Percentiles rank a stretch among this genome's conserved stretches.
These are phyloP conservation scores for Larimichthys crocea DNA, from an alignment of 2,113 vertebrate species.

Conservation along the genomic window DNA sequence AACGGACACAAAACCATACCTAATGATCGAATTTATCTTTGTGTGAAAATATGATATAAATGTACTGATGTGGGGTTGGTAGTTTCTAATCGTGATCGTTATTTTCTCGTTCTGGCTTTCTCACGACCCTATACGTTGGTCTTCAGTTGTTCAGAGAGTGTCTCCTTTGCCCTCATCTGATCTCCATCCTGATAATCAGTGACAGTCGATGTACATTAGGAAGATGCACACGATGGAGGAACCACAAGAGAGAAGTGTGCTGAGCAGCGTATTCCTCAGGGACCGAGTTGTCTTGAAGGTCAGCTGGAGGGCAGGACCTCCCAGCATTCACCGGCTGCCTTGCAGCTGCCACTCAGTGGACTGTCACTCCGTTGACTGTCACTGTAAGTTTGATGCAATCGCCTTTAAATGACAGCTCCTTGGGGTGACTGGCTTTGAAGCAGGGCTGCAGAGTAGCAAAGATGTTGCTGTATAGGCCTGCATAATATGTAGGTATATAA, in stretches of 20 bases:
- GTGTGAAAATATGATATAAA: neutral
- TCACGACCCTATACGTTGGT: neutral
- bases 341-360: conserved; percentile 39
- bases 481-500: neutral
- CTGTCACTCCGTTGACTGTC: neutral
- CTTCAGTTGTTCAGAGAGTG: neutral
- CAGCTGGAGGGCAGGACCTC: conserved; percentile 49
- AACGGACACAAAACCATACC: neutral
- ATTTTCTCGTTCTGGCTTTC: neutral
- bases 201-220: neutral
- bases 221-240: conserved; percentile 7
- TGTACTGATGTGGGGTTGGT: neutral
- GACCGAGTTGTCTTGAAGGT: conserved; percentile 56
- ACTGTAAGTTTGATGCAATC: conserved; percentile 19
- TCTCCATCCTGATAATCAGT: conserved; percentile 3
- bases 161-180: neutral
- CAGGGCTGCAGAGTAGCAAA: neutral
- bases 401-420: conserved; percentile 45
- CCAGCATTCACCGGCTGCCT: conserved; percentile 7
- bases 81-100: neutral
- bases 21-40: neutral
- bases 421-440: conserved; percentile 7
- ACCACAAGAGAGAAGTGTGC: conserved; percentile 4
- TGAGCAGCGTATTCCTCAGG: neutral
- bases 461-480: neutral